phyloP scores from a whole-genome alignment of 2,113 vertebrate genomes.

The Dipodomys merriami region DNA sequence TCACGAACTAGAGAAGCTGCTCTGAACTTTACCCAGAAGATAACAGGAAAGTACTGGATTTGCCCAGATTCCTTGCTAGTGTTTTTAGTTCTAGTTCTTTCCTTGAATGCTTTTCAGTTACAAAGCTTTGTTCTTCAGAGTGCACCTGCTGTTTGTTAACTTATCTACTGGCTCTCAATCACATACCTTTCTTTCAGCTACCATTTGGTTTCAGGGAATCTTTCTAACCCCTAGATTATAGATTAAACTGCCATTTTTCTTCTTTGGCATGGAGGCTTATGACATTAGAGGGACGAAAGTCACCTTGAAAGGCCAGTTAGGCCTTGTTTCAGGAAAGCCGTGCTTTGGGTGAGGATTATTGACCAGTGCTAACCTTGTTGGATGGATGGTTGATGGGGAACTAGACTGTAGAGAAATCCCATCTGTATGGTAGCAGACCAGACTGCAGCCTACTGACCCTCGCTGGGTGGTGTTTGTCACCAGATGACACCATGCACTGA shows the following conservation, averaged over 20 bases:
- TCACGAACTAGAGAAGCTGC: background rate
- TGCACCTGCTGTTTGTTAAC: background rate
- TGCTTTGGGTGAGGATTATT: background rate
- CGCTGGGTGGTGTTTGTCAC: background rate
- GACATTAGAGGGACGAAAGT: background rate
- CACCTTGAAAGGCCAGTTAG: conserved; percentile 1
- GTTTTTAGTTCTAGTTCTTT: conserved; percentile 18
- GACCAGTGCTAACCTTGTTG: conserved; percentile 29
- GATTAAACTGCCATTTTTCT: background rate
- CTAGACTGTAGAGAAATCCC: background rate
- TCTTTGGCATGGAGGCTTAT: background rate
- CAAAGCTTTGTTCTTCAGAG: conserved; percentile 4
- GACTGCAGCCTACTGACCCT: too few relatives aligned
- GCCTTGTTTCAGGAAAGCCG: conserved; percentile 25
- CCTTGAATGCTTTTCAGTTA: background rate
- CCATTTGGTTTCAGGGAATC: background rate
- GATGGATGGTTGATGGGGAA: conserved; percentile 6
- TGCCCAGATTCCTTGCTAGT: background rate
- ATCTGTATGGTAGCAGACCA: background rate
- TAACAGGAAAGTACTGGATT: conserved; percentile 53
- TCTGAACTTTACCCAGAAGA: conserved; percentile 36
- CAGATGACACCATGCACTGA: background rate
- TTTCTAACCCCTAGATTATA: conserved; percentile 14
- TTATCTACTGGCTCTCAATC: background rate
- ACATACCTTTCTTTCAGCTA: conserved; percentile 38